Base-by-base conservation (phyloP, 2,888 invertebrate species). In the Poecilus cupreus region DNA sequence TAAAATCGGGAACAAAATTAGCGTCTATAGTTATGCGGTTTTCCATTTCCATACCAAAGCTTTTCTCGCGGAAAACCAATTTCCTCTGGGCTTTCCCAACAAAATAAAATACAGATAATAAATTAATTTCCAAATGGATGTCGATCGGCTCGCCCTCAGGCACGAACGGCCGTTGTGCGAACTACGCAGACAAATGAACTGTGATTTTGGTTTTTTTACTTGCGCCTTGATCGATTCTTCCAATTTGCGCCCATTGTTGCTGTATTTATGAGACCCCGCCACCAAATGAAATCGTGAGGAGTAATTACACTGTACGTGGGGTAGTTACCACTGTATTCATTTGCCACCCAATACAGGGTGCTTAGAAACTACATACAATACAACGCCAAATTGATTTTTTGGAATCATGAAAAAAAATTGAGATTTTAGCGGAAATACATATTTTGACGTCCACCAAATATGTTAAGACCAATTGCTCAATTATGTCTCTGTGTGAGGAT, bases 51-150 rank as follows among this genome's bases (percentile, higher is more conserved):
- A 76, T 76, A 76, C 32, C 32, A 37, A 76, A 76, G 57, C 76
- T 51, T 57, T 57, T 37, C 18, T 57, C 57, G 37, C 37, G 32
- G 37, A 76, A 76, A 76, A 76, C 32, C 76, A 76, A 76, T 76
- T 76, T 76, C 76, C 76, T 51, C 32, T 37, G 51, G 22, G 51
- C 26, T 51, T 49, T 51, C 43, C 16, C 51, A 16, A 51, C 37
- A 76, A 76, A 76, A 76, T 76, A 76, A 76, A 76, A 57, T 76
- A 57, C 57, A 76, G 76, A 76, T 76, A 76, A 76, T 57, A 76
- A 76, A 76, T 76, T 76, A 76, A 76, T 76, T 76, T 76, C 57
- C 37, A 57, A 51, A 72, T 72, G 72, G 72, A 43, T 49, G 72
- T 49, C 43, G 72, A 72, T 43, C 24, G 49, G 13, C n/a, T 22